Evolutionary conservation across 2,113 vertebrate genomes (phyloP), one percentile per base, ranked within the genome.

Genomic region (Petrocephalus microphthalmus): DNA sequence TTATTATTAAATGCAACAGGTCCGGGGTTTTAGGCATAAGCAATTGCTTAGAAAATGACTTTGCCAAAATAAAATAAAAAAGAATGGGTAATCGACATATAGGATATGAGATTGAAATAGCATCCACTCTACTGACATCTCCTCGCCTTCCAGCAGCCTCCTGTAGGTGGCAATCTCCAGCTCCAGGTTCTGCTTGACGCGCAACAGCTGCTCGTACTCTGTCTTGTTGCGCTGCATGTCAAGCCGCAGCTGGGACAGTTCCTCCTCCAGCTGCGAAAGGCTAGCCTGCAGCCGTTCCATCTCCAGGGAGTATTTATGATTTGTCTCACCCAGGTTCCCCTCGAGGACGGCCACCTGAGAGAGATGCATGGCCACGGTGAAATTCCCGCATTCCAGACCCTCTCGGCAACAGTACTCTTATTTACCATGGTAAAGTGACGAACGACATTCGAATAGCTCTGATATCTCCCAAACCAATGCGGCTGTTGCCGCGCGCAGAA

Each of bases 101-200:
- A 29, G 17, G 67, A 74, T 15, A 67, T 13, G 53, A 67, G 22
- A 22, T 7, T 42, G 17, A 78, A 29, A 42, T 45, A 33, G 67
- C 15, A 33, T 0, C 20, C 15, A 7, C 1, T 15, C 11, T 83
- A 92, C 94, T 91, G 84, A 96, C 96, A 85, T 85, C 25, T 96
- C 95, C 91, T 96, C 95, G 87, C 96, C 96, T 47, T 96, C 95
- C 91, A 96, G 93, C 89, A 96, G 93, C 57, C 95, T 93, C 91
- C 95, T 95, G 90, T 96, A 96, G 87, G 95, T 96, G 67, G 96
- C 95, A 3, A 96, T 96, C 93, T 96, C 96, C 93, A 96, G 93
- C 89, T 96, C 95, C 92, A 96, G 94, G 91, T 94, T 96, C 93
- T 95, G 95, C 90, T 96, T 96, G 92, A 96, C 94, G 90, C 94